These are phyloP conservation scores for Drosophila obscura DNA, from an alignment of 1,140 invertebrate genomes.

Conservation along the genomic window DNA sequence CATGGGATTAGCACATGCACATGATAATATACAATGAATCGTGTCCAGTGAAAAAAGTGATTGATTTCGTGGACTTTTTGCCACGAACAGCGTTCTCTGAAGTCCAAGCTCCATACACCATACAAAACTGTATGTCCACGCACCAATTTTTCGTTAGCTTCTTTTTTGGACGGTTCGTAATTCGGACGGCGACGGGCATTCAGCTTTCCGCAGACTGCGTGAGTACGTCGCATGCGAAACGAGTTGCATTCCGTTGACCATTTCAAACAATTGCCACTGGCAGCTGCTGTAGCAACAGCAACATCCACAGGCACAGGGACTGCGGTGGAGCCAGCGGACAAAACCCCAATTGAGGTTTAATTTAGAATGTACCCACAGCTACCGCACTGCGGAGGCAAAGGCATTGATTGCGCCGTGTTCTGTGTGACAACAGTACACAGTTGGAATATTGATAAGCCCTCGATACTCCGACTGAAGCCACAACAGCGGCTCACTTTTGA, in stretches of 20 bases:
- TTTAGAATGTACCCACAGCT: conserved; percentile 64
- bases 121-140: conserved; percentile 24
- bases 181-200: conserved; percentile 44
- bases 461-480: no score
- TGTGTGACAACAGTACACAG: conserved; percentile 55
- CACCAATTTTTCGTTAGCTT: conserved; percentile 60
- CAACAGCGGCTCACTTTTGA: conserved; percentile 23
- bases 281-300: conserved; percentile 26
- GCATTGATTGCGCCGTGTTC: conserved; percentile 56
- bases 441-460: conserved; percentile 78
- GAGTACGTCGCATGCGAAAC: conserved; percentile 55
- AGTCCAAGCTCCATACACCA: conserved; percentile 19
- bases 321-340: conserved; percentile 9
- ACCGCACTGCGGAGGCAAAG: conserved; percentile 16
- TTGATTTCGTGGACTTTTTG: conserved; percentile 36
- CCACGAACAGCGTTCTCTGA: conserved; percentile 4
- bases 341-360: conserved; percentile 71
- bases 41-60: conserved; percentile 29
- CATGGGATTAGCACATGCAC: conserved; percentile 32
- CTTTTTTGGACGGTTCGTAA: conserved; percentile 48
- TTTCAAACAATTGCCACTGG: conserved; percentile 72
- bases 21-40: conserved; percentile 13
- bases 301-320: not conserved
- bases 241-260: conserved; percentile 82
- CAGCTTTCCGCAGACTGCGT: conserved; percentile 27